These are phyloP conservation scores for Andrena cerasifolii DNA, from an alignment of 1,140 invertebrate species.

Conservation along the genomic window DNA sequence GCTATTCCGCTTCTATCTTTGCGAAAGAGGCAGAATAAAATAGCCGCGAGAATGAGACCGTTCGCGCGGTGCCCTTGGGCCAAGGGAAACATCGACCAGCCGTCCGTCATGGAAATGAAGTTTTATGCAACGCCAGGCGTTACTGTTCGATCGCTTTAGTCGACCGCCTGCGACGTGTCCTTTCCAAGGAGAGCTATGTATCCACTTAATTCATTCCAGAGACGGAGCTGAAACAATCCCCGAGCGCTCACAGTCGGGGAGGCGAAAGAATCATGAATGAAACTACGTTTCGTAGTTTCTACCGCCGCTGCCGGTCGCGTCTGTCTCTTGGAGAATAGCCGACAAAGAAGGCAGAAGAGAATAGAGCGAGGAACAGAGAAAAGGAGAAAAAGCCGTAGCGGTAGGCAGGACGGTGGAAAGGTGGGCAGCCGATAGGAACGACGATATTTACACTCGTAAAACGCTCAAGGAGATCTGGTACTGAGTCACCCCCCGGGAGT, in stretches of 20 bases:
- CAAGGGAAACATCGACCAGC: constrained; percentile 50
- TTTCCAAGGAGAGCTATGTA: constrained; percentile 67
- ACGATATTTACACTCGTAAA: constrained; percentile 63
- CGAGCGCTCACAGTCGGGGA: constrained; percentile 45
- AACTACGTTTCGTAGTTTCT: constrained; percentile 63
- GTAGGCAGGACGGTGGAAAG: constrained; percentile 47
- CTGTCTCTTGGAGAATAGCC: constrained; percentile 12
- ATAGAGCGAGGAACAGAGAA: constrained; percentile 50
- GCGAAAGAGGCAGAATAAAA: constrained; percentile 24
- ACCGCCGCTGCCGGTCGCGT: constrained; percentile 13
- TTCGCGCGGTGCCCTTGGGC: constrained; percentile 41
- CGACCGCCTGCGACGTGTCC: constrained; percentile 54
- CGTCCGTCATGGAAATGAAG: constrained; percentile 46
- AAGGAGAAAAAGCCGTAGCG: constrained; percentile 15
- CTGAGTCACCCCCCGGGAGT: constrained; percentile 66
- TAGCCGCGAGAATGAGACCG: constrained; percentile 25
- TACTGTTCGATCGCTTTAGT: constrained; percentile 8
- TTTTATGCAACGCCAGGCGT: constrained; percentile 55
- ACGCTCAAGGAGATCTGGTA: constrained; percentile 74
- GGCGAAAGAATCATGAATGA: constrained; percentile 71
- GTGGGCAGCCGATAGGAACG: constrained; percentile 47
- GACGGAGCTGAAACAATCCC: constrained; percentile 31
- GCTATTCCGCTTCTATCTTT: too few relatives aligned
- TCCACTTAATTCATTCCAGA: constrained; percentile 38
- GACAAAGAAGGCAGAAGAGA: constrained; percentile 50